These are phyloP conservation scores for Beroe ovata DNA, from an alignment of 37 sponge, comb jelly and placozoan species.

Conservation along the genomic window DNA sequence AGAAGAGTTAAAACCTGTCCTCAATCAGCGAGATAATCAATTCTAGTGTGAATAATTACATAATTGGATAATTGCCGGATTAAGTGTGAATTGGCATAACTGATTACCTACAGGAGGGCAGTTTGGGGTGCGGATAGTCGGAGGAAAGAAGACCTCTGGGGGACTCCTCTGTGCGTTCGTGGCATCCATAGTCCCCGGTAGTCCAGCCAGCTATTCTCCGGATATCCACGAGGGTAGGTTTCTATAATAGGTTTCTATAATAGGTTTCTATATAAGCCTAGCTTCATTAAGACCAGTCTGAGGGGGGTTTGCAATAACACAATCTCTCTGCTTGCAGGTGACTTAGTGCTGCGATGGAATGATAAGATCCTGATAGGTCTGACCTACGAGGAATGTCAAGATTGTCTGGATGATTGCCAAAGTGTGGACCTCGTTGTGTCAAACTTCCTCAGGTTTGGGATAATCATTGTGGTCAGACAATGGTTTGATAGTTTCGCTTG, in stretches of 20 bases:
- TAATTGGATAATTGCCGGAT: no score
- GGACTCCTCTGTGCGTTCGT: conserved; percentile 49
- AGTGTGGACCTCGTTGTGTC: conserved; percentile 36
- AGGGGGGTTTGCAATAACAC: not conserved
- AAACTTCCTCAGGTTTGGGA: conserved; percentile 57
- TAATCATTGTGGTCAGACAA: no score
- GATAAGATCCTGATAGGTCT: conserved; percentile 41
- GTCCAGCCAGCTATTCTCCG: conserved; percentile 17
- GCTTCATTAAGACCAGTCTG: no score
- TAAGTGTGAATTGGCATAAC: no score
- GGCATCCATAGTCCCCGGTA: conserved; percentile 36
- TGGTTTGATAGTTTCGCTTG: no score
- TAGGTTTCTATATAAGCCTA: no score
- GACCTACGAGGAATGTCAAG: conserved; percentile 54
- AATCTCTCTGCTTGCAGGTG: not conserved
- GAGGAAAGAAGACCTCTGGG: conserved; percentile 52
- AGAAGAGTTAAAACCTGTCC: no score
- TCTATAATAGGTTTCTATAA: no score
- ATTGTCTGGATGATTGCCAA: not conserved
- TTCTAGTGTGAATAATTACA: no score
- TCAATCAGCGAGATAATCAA: no score
- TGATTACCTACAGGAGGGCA: conserved; percentile 63
- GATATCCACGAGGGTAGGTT: conserved; percentile 43
- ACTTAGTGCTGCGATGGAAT: conserved; percentile 43
- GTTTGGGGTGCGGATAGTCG: conserved; percentile 51